A percentile compares a stretch with the other conserved stretches of the same genome.
Conservation (phyloP, 2,888 invertebrate genomes). For the Phrixothrix hirtus region DNA sequence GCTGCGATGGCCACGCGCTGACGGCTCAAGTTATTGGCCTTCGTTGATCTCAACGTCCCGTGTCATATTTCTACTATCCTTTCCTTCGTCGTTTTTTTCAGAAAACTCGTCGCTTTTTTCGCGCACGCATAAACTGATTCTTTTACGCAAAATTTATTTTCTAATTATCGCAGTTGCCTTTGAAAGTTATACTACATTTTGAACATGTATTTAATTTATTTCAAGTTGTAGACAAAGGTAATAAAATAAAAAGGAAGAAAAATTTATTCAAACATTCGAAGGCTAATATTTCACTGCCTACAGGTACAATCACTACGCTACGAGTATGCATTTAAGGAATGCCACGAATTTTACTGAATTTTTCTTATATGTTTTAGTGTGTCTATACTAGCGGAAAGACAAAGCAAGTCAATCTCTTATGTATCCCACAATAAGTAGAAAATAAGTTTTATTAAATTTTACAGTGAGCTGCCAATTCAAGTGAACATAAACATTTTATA, state of each 20-base stretch:
- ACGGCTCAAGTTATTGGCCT: slow-evolving; percentile 53
- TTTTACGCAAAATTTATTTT: not conserved
- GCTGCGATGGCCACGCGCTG: slow-evolving; percentile 49
- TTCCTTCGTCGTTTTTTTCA: slow-evolving; percentile 17
- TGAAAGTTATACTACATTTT: too few relatives aligned
- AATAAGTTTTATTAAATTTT: slow-evolving; percentile 22
- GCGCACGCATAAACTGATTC: slow-evolving; percentile 10
- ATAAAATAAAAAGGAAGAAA: too few relatives aligned
- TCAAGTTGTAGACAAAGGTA: too few relatives aligned
- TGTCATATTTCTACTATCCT: slow-evolving; percentile 47
- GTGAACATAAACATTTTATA: slow-evolving; percentile 14
- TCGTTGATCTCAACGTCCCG: slow-evolving; percentile 51
- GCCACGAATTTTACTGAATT: slow-evolving; percentile 13
- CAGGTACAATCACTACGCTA: slow-evolving; percentile 1
- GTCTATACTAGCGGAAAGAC: slow-evolving; percentile 19
- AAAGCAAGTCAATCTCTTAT: slow-evolving; percentile 14
- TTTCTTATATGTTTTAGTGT: slow-evolving; percentile 10
- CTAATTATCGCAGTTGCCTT: not conserved
- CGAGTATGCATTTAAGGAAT: slow-evolving; percentile 10
- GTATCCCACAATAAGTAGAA: slow-evolving; percentile 15
- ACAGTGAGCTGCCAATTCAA: slow-evolving; percentile 17
- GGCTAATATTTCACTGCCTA: not conserved
- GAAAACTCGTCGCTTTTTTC: slow-evolving; percentile 22
- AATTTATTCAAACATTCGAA: too few relatives aligned
- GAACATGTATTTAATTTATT: too few relatives aligned